phyloP scores from a whole-genome alignment of 2,113 vertebrate species.

The Egretta garzetta region DNA sequence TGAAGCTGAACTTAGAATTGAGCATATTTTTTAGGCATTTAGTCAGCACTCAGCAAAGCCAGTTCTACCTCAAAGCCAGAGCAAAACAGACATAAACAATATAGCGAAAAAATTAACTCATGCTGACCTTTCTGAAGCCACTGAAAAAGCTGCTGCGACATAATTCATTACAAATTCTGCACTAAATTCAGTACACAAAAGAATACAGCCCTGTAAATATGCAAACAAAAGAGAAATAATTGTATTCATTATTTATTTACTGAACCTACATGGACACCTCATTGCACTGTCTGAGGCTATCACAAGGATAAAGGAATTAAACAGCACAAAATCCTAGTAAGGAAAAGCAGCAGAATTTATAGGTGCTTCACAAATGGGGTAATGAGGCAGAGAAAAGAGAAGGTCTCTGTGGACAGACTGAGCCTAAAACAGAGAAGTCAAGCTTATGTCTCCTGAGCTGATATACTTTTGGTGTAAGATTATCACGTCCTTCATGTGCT shows the following conservation, averaged over 20 bases:
- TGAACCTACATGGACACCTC: neutral
- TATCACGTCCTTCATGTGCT: neutral
- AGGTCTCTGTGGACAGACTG: neutral
- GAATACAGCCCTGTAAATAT: neutral
- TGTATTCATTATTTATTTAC: conserved; percentile 1
- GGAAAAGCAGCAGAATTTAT: conserved; percentile 25
- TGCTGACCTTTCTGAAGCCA: conserved; percentile 40
- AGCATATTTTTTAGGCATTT: neutral
- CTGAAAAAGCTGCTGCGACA: neutral
- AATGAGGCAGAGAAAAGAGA: conserved; percentile 36
- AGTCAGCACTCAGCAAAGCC: neutral
- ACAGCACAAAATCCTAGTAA: neutral
- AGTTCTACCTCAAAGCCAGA: neutral
- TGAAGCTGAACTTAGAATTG: neutral
- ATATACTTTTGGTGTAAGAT: neutral
- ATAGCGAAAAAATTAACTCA: neutral
- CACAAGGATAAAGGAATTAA: neutral
- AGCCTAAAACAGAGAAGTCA: conserved; percentile 7
- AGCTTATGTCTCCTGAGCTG: neutral
- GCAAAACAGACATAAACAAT: neutral
- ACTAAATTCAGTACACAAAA: neutral
- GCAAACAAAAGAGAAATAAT: conserved; percentile 20
- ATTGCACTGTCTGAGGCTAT: neutral
- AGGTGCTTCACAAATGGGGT: conserved; percentile 14
- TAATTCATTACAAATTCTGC: conserved; percentile 9